A percentile compares a stretch with the other conserved stretches of the same genome.
Evolutionary conservation across 2,113 vertebrate genomes (phyloP).

Genomic region (Antigone vipio): DNA sequence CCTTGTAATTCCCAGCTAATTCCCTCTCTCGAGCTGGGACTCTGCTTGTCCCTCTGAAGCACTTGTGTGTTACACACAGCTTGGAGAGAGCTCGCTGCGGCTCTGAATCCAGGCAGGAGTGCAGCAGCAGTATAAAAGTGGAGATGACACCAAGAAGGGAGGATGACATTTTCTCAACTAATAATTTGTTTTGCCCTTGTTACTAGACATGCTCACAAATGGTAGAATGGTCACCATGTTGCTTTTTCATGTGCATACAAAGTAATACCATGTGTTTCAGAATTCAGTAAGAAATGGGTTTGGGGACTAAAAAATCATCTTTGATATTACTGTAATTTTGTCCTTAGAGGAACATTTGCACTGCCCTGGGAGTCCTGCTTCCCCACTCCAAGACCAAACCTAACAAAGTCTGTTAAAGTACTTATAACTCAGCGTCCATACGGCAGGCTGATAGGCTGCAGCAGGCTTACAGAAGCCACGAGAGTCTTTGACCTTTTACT

Average conservation of each 20-base stretch:
- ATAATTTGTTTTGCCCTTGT: neutral
- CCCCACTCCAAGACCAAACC: neutral
- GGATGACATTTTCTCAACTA: neutral
- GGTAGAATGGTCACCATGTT: neutral
- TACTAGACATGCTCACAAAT: fast-evolving
- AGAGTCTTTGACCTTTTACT: neutral
- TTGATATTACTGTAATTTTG: neutral
- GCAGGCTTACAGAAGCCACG: neutral
- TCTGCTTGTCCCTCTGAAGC: neutral
- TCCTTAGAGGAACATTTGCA: neutral
- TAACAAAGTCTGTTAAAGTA: neutral
- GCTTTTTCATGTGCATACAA: neutral
- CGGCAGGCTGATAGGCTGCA: neutral
- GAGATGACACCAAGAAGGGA: neutral
- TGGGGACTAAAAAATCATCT: neutral
- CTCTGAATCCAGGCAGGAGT: neutral
- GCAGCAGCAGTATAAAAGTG: neutral
- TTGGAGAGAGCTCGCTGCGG: neutral
- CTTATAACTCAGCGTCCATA: neutral
- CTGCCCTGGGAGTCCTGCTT: neutral
- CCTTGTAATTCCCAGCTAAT: neutral
- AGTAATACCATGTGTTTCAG: neutral
- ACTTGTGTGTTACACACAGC: fast-evolving
- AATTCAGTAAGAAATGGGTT: neutral
- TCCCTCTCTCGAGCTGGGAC: neutral